Percentiles rank a stretch among this genome's conserved stretches.
phyloP scores from a whole-genome alignment of 1,140 invertebrate species.

The Drosophila ananassae region DNA sequence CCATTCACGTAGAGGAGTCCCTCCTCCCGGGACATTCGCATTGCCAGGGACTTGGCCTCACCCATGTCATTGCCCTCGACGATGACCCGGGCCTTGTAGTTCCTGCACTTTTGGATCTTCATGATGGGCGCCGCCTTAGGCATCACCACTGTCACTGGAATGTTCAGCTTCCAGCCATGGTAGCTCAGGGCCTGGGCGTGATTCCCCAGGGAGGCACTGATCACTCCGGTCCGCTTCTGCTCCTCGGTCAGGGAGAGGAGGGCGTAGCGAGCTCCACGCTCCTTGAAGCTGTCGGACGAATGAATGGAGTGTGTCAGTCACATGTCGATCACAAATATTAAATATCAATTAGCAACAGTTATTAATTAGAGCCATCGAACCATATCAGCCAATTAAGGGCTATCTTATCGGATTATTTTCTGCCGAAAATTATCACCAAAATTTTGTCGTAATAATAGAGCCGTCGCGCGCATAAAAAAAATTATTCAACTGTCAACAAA shows the following conservation, averaged over 20 bases:
- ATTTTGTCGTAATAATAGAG: conserved; percentile 19
- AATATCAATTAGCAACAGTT: conserved; percentile 55
- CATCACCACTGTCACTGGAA: conserved; percentile 97
- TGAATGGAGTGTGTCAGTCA: conserved; percentile 21
- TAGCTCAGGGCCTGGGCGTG: conserved; percentile 95
- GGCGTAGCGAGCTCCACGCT: conserved; percentile 95
- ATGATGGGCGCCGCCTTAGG: conserved; percentile 95
- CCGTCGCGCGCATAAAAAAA: background rate
- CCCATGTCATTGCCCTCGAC: conserved; percentile 93
- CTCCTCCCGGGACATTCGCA: conserved; percentile 89
- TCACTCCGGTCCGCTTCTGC: conserved; percentile 91
- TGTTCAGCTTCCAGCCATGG: conserved; percentile 91
- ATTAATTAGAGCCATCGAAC: conserved; percentile 44
- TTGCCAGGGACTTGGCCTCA: conserved; percentile 92
- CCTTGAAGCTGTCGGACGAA: conserved; percentile 90
- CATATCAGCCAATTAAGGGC: conserved; percentile 22
- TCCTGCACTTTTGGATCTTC: conserved; percentile 95
- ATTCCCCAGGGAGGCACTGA: conserved; percentile 96
- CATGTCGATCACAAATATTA: conserved; percentile 19
- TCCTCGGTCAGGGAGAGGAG: conserved; percentile 90
- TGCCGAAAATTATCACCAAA: conserved; percentile 32
- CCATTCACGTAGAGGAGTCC: conserved; percentile 90
- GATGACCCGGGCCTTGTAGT: conserved; percentile 93
- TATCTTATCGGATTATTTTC: conserved; percentile 50
- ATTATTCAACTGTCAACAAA: conserved; percentile 9